Evolutionary conservation across 2,888 invertebrate genomes (phyloP).

Genomic region (Oscheius sp.): DNA sequence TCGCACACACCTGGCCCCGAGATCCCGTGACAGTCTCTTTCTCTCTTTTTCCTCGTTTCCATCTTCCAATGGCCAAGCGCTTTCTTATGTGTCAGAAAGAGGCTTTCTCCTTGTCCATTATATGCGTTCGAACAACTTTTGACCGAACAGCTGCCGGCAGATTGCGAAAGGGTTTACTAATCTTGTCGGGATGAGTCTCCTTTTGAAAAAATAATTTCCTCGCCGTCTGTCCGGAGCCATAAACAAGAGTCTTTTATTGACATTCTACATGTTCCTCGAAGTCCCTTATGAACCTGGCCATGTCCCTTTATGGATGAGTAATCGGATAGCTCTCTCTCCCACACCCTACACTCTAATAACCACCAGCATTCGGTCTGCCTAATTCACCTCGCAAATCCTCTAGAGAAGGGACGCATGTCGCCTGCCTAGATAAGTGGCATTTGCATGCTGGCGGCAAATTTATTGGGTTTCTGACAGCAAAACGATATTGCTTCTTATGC

Average conservation of each 20-base stretch:
- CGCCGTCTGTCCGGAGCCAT: no score
- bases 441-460: not conserved
- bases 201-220: not conserved
- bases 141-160: not conserved
- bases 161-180: not conserved
- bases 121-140: no score
- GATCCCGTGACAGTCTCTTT: no score
- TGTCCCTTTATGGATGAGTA: not conserved
- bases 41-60: no score
- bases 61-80: no score
- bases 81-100: no score
- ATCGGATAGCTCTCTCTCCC: constrained; percentile 4
- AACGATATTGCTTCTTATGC: no score
- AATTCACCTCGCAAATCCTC: constrained; percentile 2
- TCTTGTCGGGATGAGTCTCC: not conserved
- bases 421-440: not conserved
- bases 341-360: constrained; percentile 1
- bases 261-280: no score
- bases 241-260: no score
- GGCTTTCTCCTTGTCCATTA: no score
- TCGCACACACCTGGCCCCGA: no score
- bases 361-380: not conserved
- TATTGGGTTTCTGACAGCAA: constrained; percentile 1
- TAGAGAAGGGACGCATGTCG: no score
- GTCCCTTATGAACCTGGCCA: not conserved